These are phyloP conservation scores for Laspeyria flexula DNA, from an alignment of 2,888 invertebrate species.

Conservation along the genomic window DNA sequence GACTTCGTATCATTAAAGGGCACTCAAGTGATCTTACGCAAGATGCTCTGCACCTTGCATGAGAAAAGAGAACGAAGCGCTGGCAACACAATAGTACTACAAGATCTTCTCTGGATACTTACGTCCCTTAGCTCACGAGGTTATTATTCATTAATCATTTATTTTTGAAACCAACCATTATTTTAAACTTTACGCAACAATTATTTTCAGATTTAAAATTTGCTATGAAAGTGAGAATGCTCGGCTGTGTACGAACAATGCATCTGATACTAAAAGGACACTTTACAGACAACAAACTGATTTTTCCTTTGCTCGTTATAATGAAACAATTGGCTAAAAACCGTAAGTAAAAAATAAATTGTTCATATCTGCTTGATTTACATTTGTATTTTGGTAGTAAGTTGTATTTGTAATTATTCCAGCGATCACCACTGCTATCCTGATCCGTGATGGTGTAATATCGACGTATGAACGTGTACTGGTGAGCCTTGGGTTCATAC, in stretches of 20 bases:
- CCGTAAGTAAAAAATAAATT: conserved; percentile 66
- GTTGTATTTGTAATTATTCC: conserved; percentile 48
- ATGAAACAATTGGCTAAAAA: conserved; percentile 87
- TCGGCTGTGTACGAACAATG: conserved; percentile 87
- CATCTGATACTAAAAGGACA: conserved; percentile 87
- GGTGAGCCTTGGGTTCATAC: conserved; percentile 86
- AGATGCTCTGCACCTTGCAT: conserved; percentile 75
- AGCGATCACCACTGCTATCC: conserved; percentile 77
- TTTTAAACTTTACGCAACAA: neutral
- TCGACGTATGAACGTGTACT: conserved; percentile 87
- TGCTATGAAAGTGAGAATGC: conserved; percentile 87
- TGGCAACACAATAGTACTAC: conserved; percentile 76
- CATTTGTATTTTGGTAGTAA: no score
- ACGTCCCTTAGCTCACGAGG: conserved; percentile 83
- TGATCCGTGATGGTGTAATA: conserved; percentile 87
- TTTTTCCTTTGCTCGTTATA: conserved; percentile 86
- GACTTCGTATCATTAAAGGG: conserved; percentile 81
- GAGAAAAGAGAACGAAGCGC: conserved; percentile 76
- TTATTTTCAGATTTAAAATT: conserved; percentile 86
- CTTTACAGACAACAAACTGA: conserved; percentile 85
- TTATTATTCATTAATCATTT: conserved; percentile 47
- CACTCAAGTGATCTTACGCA: conserved; percentile 81
- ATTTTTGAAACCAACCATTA: neutral
- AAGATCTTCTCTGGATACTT: conserved; percentile 86
- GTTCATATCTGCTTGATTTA: no score